Evolutionary conservation across 2,113 vertebrate species (phyloP).

Genomic region (Capreolus pygargus): DNA sequence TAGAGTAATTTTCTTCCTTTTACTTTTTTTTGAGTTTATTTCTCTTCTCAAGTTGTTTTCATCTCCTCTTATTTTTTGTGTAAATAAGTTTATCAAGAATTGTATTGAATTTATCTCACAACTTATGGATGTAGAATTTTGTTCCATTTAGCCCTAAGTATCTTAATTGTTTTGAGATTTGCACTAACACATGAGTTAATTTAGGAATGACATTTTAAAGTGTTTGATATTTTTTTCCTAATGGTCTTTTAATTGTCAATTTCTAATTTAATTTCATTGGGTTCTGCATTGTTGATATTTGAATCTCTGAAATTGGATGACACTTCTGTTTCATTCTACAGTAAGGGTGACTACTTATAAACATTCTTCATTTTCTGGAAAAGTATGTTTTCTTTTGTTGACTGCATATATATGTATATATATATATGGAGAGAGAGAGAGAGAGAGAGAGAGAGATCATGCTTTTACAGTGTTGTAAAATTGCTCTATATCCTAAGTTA

Average conservation of each 20-base stretch:
- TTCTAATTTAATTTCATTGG: neutral
- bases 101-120: neutral
- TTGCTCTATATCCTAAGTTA: neutral
- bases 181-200: neutral
- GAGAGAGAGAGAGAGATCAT: neutral
- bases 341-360: neutral
- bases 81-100: neutral
- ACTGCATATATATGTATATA: neutral
- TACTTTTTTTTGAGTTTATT: neutral
- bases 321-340: neutral
- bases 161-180: neutral
- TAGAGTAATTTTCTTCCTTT: neutral
- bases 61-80: neutral
- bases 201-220: neutral
- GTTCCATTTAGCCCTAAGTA: neutral
- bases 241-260: neutral
- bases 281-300: neutral
- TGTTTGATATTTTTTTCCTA: neutral
- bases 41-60: neutral
- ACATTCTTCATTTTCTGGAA: neutral
- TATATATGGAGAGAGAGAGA: too few relatives aligned
- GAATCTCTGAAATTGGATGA: neutral
- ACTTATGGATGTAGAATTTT: neutral
- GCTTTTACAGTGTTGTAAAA: neutral
- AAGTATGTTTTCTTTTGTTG: neutral